Evolutionary conservation across 2,797 vertebrate genomes (phyloP), one percentile per base, ranked within the genome.

Genomic region (Poecilia wingei): DNA sequence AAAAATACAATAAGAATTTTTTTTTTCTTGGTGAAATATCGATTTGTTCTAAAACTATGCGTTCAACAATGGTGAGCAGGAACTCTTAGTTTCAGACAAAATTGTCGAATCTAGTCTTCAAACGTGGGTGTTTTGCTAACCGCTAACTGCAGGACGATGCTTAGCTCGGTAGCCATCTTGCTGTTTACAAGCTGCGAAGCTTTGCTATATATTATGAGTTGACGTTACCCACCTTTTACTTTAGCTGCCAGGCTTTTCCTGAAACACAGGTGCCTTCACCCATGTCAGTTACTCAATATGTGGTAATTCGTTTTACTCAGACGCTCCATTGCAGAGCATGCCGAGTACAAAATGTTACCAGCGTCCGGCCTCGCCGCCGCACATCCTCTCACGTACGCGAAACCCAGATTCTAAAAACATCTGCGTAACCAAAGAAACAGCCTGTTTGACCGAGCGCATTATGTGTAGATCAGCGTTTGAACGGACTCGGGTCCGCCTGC

Each of bases 221-320:
- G 49, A 55, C 66, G 74, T 36, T n/a, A 84, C 92, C 88, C 78
- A 94, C 92, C 87, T 80, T 68, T 70, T 86, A 84, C 74, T 89
- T 79, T 31, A 80, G 72, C 86, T 80, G 78, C 41, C 72, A 51
- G 70, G 5, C 61, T 79, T 25, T 76, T n/a, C 75, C 72, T 7
- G 14, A 85, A 68, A 49, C 6, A 39, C 20, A n/a, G 41, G 69
- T 64, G 16, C 53, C 74, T 59, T 82, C 77, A 5, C 73, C 81
- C 92, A 93, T 93, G 55, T 78, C 78, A 59, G 20, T 39, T 25
- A 72, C 68, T 45, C 5, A 45, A 14, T 28, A 13, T n/a, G 10
- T 18, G 61, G 64, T 43, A 18, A 16, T n/a, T 69, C 28, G 0
- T 0, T 25, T n/a, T 31, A 0, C 43, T 31, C 14, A 18, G 39